Conservation (phyloP, 2,113 vertebrate species). For the Cottus gobio region DNA sequence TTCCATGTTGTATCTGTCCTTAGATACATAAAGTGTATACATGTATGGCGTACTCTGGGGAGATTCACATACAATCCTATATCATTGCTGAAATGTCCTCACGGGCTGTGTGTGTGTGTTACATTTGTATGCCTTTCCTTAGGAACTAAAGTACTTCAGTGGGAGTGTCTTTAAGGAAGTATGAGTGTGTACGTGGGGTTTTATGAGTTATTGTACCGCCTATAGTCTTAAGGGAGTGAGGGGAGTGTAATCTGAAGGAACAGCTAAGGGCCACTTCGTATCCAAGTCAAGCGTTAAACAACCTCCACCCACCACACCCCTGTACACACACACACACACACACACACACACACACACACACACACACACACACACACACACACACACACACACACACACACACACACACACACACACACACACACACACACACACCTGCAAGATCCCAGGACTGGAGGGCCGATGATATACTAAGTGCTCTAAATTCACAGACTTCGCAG, state of each 20-base stretch:
- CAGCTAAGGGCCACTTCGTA: constrained; percentile 27
- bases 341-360: constrained; percentile 43
- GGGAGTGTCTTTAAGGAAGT: neutral
- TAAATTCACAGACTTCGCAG: constrained; percentile 34
- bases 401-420: constrained; percentile 29
- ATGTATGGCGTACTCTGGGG: constrained; percentile 1
- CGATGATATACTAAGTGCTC: constrained; percentile 15
- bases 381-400: constrained; percentile 36
- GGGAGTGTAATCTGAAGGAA: constrained; percentile 18
- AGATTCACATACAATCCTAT: constrained; percentile 7
- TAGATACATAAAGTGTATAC: constrained; percentile 26
- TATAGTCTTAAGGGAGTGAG: constrained; percentile 28
- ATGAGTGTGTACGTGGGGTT: neutral
- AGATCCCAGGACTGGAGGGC: constrained; percentile 4
- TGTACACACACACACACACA: constrained; percentile 8
- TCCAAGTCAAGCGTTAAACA: constrained; percentile 31
- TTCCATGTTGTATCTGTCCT: constrained; percentile 24
- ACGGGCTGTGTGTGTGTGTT: neutral
- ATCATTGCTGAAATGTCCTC: constrained; percentile 15
- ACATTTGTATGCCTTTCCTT: neutral
- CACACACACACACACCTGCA: constrained; percentile 33
- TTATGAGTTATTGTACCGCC: constrained; percentile 23
- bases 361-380: constrained; percentile 21
- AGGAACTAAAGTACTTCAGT: neutral
- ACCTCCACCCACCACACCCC: constrained; percentile 43